These are phyloP conservation scores for Aleiodes alternator DNA, from an alignment of 2,888 invertebrate species.

Conservation along the genomic window DNA sequence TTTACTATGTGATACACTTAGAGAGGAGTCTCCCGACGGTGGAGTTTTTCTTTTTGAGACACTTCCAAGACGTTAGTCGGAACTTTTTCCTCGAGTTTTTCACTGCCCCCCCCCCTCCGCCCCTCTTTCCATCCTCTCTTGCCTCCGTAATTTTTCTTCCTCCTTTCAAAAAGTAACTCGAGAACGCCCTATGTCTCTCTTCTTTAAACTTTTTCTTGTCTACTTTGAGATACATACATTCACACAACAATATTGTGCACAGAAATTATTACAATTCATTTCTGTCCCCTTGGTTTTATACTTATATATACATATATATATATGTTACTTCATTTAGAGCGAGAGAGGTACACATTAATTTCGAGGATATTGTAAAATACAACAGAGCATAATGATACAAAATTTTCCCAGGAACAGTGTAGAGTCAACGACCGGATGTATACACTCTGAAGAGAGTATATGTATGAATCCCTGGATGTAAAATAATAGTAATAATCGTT, in stretches of 20 bases:
- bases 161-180: slow-evolving; percentile 59
- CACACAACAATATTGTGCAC: slow-evolving; percentile 37
- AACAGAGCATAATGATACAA: slow-evolving; percentile 33
- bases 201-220: slow-evolving; percentile 33
- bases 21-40: slow-evolving; percentile 59
- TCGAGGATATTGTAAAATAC: slow-evolving; percentile 14
- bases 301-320: background rate
- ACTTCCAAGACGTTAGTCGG: slow-evolving; percentile 72
- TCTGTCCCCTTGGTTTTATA: slow-evolving; percentile 6
- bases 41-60: slow-evolving; percentile 71
- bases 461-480: background rate
- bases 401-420: slow-evolving; percentile 27
- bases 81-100: slow-evolving; percentile 65
- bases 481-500: slow-evolving; percentile 3
- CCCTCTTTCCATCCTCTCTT: background rate
- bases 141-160: slow-evolving; percentile 8
- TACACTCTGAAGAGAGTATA: slow-evolving; percentile 16
- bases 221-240: slow-evolving; percentile 1
- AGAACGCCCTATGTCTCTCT: slow-evolving; percentile 58
- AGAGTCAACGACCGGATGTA: slow-evolving; percentile 27
- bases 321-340: background rate
- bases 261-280: slow-evolving; percentile 9
- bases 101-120: slow-evolving; percentile 45
- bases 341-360: slow-evolving; percentile 12
- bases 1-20: slow-evolving; percentile 76